Percentiles rank a stretch among this genome's conserved stretches.
These are phyloP conservation scores for Gobius niger DNA, from an alignment of 2,113 vertebrate genomes.

Conservation along the genomic window DNA sequence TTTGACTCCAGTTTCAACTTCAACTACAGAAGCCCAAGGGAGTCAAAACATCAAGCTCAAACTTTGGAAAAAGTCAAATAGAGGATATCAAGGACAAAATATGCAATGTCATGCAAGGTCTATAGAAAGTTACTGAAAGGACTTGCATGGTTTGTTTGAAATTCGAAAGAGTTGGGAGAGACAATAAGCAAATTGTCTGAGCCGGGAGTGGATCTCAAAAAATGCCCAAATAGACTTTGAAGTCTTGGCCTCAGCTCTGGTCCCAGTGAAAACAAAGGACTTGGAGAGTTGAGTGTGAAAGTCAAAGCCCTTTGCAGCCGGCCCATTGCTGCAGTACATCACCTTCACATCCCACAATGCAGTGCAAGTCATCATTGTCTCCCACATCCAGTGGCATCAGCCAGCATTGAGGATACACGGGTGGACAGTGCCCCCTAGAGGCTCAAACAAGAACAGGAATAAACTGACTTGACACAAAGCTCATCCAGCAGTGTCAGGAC, in stretches of 20 bases:
- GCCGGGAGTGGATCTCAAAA: no score
- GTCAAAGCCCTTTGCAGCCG: conserved; percentile 28
- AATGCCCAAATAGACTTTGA: no score
- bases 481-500: conserved; percentile 45
- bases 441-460: background rate
- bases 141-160: no score
- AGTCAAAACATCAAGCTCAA: no score
- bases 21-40: no score
- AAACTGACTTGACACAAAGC: conserved; percentile 26
- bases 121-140: no score
- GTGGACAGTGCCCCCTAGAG: conserved; percentile 63
- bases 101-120: no score
- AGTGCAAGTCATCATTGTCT: conserved; percentile 49
- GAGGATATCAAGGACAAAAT: no score
- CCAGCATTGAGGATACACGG: background rate
- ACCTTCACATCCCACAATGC: conserved; percentile 39
- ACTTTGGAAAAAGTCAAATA: no score
- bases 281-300: conserved; percentile 14
- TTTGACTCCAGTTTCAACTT: no score
- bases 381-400: conserved; percentile 8
- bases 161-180: no score
- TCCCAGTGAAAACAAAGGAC: background rate
- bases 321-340: conserved; percentile 34
- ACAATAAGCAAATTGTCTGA: no score
- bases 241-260: background rate